phyloP scores from a whole-genome alignment of 1,140 invertebrate genomes.

The Grapholita molesta region DNA sequence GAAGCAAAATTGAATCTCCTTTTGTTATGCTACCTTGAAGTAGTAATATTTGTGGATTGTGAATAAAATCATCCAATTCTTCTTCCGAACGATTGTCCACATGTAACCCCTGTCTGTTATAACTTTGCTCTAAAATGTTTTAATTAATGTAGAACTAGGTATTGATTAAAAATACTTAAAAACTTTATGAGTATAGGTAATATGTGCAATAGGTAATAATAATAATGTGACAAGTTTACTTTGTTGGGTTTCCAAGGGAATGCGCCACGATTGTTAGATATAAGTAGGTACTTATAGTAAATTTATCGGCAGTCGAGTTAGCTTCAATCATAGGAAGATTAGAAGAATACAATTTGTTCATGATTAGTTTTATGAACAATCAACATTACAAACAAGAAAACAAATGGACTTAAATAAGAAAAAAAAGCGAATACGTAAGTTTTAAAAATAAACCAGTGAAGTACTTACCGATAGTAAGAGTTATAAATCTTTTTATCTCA shows the following conservation, averaged over 20 bases:
- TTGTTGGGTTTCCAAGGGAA: too few species aligned
- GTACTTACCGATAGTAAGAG: slow-evolving; percentile 5
- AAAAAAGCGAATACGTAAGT: not conserved
- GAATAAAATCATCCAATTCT: slow-evolving; percentile 52
- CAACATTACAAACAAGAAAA: too few species aligned
- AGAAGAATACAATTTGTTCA: too few species aligned
- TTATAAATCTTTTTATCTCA: not conserved
- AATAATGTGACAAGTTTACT: too few species aligned
- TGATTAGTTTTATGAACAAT: too few species aligned
- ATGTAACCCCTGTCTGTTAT: slow-evolving; percentile 33
- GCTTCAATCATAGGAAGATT: too few species aligned
- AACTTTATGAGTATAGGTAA: not conserved
- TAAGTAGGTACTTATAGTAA: too few species aligned
- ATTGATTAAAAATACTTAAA: too few species aligned
- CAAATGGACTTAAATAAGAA: too few species aligned
- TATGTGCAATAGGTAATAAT: not conserved
- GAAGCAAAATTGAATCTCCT: slow-evolving; percentile 35
- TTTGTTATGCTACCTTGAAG: slow-evolving; percentile 44
- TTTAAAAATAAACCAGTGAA: not conserved
- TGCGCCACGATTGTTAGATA: too few species aligned
- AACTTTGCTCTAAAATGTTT: slow-evolving; percentile 51
- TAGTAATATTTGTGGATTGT: slow-evolving; percentile 51
- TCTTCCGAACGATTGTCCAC: slow-evolving; percentile 45
- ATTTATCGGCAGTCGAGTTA: too few species aligned
- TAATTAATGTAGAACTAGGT: too few species aligned